A percentile compares a stretch with the other conserved stretches of the same genome.
phyloP scores from a whole-genome alignment of 2,113 vertebrate genomes.

The cattle (Bos taurus) region ARS-UCD2.0 NC_037336.1:40816001-40816500 shows the following conservation, averaged over 20 bases:
- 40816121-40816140: background rate
- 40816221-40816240: rapidly evolving
- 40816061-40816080: background rate
- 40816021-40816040: background rate
- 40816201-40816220: background rate
- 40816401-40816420: background rate
- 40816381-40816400: background rate
- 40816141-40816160: background rate
- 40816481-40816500: background rate
- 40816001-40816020: background rate
- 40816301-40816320: background rate
- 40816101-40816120: background rate
- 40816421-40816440: background rate
- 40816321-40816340: background rate
- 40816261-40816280: background rate
- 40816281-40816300: rapidly evolving
- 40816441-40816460: too few species aligned
- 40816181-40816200: background rate
- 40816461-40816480: background rate
- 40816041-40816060: background rate
- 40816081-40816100: background rate
- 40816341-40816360: background rate
- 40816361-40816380: background rate
- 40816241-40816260: too few species aligned
- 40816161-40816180: background rate